Base-by-base conservation (phyloP, 2,797 vertebrate genomes). In the Choloepus didactylus region DNA sequence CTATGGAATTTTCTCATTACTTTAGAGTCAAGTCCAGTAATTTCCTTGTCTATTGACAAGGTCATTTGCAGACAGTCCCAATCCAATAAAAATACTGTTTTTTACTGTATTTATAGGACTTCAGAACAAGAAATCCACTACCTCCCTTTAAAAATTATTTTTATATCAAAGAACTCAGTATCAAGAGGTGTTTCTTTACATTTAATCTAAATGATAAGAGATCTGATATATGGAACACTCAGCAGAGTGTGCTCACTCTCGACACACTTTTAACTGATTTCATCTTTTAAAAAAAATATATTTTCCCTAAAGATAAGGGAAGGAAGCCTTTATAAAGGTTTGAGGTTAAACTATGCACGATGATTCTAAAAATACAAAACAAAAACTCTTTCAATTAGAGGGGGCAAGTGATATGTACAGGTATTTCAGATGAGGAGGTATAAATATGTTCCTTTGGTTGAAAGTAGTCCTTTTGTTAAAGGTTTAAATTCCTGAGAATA, bases 11-110 rank as follows among this genome's bases (percentile, higher is more conserved):
- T 95, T 95, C 49, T 96, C 64, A 95, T 96, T 75, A 87, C 49
- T 96, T 87, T 83, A 90, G 51, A 85, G n/a, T 11, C 62, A 46
- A 51, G 80, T 70, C 41, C 18, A 51, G 46, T 93, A 90, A 95
- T 96, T 95, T 96, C 70, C 51, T 86, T 90, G 44, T 85, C 77
- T 85, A 88, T 89, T 18, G 77, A 95, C 76, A 93, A 91, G 81
- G n/a, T 9, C 88, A 94, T 93, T 95, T 75, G 44, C 94, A 73
- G 16, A 89, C 59, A 87, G 79, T 91, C 54, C 73, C 87, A 69
- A 81, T 91, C 59, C 79, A 92, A 94, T n/a, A 80, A 85, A 87
- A 96, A 79, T 70, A 51, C 8, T 49, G 11, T 15, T 86, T 94
- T 87, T 70, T 70, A 59, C 6, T 54, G 14, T 16, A 86, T 94